Evolutionary conservation across 2,797 vertebrate species (phyloP).

Genomic region (Dendrocincla tyrannina): DNA sequence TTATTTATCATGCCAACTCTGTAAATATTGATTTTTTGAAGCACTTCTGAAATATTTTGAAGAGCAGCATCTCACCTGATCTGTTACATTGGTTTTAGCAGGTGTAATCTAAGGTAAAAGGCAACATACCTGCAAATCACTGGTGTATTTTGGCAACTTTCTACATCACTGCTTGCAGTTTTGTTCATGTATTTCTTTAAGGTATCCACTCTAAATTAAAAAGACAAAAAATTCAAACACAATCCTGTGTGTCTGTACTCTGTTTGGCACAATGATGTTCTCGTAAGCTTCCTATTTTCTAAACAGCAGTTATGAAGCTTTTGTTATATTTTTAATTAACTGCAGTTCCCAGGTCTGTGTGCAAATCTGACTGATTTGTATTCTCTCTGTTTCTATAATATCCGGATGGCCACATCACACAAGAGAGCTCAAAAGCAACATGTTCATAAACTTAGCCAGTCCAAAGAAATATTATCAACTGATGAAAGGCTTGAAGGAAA

Average conservation of each 20-base stretch:
- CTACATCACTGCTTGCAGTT: background rate
- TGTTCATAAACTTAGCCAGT: conserved; percentile 3
- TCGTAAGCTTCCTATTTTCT: conserved; percentile 5
- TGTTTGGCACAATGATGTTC: background rate
- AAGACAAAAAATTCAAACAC: background rate
- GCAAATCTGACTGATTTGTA: background rate
- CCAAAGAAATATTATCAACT: background rate
- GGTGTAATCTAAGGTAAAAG: background rate
- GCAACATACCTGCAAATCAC: background rate
- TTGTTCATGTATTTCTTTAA: background rate
- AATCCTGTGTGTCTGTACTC: background rate
- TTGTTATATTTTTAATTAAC: conserved; percentile 45
- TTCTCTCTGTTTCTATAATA: conserved; percentile 29
- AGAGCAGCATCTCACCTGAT: background rate
- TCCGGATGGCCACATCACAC: background rate
- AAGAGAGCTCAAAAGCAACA: background rate
- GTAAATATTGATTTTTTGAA: background rate
- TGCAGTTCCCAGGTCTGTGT: background rate
- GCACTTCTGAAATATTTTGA: background rate
- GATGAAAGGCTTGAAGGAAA: conserved; percentile 52
- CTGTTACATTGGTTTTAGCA: background rate
- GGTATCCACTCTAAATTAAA: background rate
- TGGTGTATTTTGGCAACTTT: background rate
- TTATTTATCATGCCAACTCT: background rate
- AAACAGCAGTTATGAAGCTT: background rate